Base-by-base conservation (phyloP, 1,140 invertebrate species). In the Cyclargus thomasi region DNA sequence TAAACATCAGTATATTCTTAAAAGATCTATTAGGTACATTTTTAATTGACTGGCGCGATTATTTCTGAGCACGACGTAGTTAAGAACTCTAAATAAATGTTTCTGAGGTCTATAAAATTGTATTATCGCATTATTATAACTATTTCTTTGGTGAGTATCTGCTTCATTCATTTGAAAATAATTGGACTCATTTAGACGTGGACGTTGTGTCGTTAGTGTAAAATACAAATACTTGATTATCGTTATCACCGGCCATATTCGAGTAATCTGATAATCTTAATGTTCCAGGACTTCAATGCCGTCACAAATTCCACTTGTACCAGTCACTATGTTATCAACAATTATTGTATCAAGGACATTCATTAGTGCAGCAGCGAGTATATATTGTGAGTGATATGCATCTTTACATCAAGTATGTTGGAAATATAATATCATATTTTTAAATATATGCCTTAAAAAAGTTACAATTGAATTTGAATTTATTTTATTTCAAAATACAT, bases 201-300 rank as follows among this genome's bases (percentile, higher is more conserved):
- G 29, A 35, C 8, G 39, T 47, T 14, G 39, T 16, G 39, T 47
- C 39, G 14, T 47, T 47, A 47, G 39, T 47, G 39, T 47, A 47
- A 47, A 47, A 47, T 39, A 39, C 36, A 39, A 39, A 39, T 47
- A 47, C 39, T 47, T 47, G 4, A 16, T 35, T 47, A 47, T 47
- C 67, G 70, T 72, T 71, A 72, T 62, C 59, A 62, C 20, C 5
- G 14, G 20, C 14, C 21, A 23, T 16, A 62, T 22, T 23, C 59
- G 17, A 10, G 23, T 23, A 14, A 62, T 62, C 21, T 62, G 20
- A 62, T 23, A 62, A 21, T 16, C 20, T 23, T 11, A 22, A 62
- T 62, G 20, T 16, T 62, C 39, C 39, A 1, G 39, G 39, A 47
- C 10, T 47, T 22, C 20, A 22, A 20, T 62, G 23, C 23, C 59